Percentiles rank a stretch among this genome's conserved stretches.
These are phyloP conservation scores for Scolopax bukidnonensis DNA, from an alignment of 2,797 vertebrate species.

Conservation along the genomic window DNA sequence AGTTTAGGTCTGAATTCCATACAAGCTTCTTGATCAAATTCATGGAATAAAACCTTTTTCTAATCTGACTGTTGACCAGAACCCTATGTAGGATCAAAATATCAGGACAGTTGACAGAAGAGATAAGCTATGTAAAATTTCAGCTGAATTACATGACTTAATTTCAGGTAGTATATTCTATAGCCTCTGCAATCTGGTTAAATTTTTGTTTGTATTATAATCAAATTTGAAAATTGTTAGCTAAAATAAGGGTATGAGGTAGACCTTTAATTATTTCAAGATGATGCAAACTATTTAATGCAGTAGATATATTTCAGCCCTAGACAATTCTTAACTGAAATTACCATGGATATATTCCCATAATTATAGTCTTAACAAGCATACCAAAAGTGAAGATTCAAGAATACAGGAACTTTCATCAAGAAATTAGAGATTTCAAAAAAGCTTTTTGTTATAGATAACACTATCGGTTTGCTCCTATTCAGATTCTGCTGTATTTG, in stretches of 20 bases:
- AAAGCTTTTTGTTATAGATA: conserved; percentile 5
- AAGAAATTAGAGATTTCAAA: neutral
- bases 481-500: conserved; percentile 5
- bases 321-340: neutral
- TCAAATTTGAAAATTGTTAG: neutral
- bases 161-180: neutral
- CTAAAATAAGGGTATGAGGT: neutral
- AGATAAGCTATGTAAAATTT: neutral
- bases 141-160: neutral
- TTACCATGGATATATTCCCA: conserved; percentile 29
- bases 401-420: neutral
- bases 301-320: neutral
- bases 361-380: conserved; percentile 32
- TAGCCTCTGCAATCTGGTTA: neutral
- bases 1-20: neutral
- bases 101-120: neutral
- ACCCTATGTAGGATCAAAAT: neutral
- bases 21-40: neutral
- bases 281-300: neutral
- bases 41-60: neutral
- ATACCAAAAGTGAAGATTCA: neutral
- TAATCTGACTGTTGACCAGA: neutral
- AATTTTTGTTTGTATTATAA: neutral
- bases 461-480: neutral
- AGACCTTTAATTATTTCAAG: neutral